Conservation (phyloP, 2,888 invertebrate species). For the Ectobius pallidus region DNA sequence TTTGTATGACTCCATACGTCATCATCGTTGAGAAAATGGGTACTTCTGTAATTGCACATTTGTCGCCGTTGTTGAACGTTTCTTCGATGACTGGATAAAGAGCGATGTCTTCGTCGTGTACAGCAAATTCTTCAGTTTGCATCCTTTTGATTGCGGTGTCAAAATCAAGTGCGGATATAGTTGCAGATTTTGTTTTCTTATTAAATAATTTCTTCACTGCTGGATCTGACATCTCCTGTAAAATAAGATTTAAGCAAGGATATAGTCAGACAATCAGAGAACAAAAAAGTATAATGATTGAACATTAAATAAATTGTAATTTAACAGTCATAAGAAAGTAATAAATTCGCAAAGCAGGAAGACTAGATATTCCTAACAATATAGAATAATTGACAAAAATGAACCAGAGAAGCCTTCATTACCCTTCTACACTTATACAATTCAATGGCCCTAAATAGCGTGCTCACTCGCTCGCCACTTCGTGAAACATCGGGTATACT, state of each 20-base stretch:
- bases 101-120: slow-evolving; percentile 23
- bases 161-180: not conserved
- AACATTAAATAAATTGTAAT: too few species aligned
- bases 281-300: not conserved
- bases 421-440: too few species aligned
- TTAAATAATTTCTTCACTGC: slow-evolving; percentile 11
- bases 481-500: too few species aligned
- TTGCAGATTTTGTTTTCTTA: slow-evolving; percentile 20
- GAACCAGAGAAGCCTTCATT: too few species aligned
- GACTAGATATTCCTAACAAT: too few species aligned
- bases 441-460: too few species aligned
- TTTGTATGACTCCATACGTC: slow-evolving; percentile 9
- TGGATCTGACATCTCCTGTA: slow-evolving; percentile 28
- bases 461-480: too few species aligned
- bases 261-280: too few species aligned
- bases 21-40: slow-evolving; percentile 16
- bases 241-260: too few species aligned
- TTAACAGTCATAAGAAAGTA: too few species aligned
- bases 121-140: slow-evolving; percentile 13
- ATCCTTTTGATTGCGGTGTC: slow-evolving; percentile 1
- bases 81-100: slow-evolving; percentile 25
- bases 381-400: too few species aligned
- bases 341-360: too few species aligned
- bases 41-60: slow-evolving; percentile 26
- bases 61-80: slow-evolving; percentile 26